A percentile compares a stretch with the other conserved stretches of the same genome.
Conservation (phyloP, 2,888 invertebrate genomes). For the Ophraella communa region DNA sequence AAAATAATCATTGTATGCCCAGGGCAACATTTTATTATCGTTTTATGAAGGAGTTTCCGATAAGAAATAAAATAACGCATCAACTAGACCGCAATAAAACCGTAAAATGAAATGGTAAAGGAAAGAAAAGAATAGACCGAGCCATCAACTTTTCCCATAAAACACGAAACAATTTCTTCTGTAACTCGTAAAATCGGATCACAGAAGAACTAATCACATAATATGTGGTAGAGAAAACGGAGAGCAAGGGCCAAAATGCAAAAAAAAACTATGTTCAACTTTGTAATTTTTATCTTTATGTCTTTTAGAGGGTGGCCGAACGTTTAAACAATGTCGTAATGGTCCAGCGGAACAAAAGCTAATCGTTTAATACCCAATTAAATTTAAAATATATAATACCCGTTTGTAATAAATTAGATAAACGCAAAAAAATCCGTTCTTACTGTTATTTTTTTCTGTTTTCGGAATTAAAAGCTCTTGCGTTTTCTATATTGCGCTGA, state of each 20-base stretch:
- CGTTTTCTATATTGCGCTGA: too few relatives aligned
- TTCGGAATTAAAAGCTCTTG: conserved; percentile 18
- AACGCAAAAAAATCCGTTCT: too few relatives aligned
- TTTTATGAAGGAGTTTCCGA: background rate
- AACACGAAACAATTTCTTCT: conserved; percentile 31
- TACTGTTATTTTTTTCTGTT: too few relatives aligned
- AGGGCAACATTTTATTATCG: background rate
- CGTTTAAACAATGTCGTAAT: too few relatives aligned
- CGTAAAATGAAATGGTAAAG: conserved; percentile 7
- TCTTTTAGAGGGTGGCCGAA: too few relatives aligned
- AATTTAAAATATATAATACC: too few relatives aligned
- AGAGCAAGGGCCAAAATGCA: background rate
- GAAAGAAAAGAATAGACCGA: conserved; percentile 9
- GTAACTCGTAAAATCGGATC: conserved; percentile 27
- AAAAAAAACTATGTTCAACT: background rate
- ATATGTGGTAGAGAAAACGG: conserved; percentile 27
- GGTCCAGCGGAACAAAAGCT: too few relatives aligned
- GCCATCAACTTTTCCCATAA: conserved; percentile 29
- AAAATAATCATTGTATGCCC: background rate
- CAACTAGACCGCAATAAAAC: conserved; percentile 1
- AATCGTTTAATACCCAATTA: too few relatives aligned
- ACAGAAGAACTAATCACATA: conserved; percentile 31
- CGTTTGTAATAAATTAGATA: too few relatives aligned
- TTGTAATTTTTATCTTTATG: background rate
- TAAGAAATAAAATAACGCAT: conserved; percentile 8